Evolutionary conservation across 2,797 vertebrate species (phyloP), one percentile per base, ranked within the genome.

Genomic region (Enteromius anoplus): DNA sequence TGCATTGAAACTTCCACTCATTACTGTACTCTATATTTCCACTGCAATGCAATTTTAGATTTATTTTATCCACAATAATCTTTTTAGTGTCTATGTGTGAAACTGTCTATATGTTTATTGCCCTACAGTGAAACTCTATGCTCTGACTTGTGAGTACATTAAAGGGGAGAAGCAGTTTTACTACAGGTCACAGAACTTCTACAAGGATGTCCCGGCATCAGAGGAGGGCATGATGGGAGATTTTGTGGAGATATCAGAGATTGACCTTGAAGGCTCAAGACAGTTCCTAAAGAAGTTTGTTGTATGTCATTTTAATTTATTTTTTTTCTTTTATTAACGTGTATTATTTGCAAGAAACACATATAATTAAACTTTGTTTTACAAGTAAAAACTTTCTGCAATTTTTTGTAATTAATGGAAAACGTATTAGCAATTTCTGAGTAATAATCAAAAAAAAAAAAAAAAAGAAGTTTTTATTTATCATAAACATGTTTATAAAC

Each of bases 141-240:
- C 96, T 0, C 91, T 98, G 92, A 99, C 97, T 86, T 98, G 97
- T 11, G 97, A 98, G 94, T 96, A 96, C 90, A 96, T 99, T 90
- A 93, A 96, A 60, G 97, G 97, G 1, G 96, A 99, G 90, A 98
- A 98, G 89, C 97, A 98, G 92, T 99, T 99, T 92, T 99, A 99
- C 89, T 95, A 97, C 93, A 94, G 96, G 89, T 95, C 98, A 53
- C 97, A 97, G 89, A 91, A 94, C 88, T 99, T 98, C 95, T 99
- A 99, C 85, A 95, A 91, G 87, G 96, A 97, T 69, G 96, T 98
- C 29, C 94, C 96, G 0, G 95, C 98, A 17, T 97, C 97, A 0
- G 97, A 98, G 91, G 97, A 97, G 87, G 97, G 97, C 80, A 99
- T 99, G 97, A 96, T 99, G 97, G 98, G 98, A 85, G 97, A 97